Conservation (phyloP, 2,797 vertebrate genomes). For the Falco cherrug region DNA sequence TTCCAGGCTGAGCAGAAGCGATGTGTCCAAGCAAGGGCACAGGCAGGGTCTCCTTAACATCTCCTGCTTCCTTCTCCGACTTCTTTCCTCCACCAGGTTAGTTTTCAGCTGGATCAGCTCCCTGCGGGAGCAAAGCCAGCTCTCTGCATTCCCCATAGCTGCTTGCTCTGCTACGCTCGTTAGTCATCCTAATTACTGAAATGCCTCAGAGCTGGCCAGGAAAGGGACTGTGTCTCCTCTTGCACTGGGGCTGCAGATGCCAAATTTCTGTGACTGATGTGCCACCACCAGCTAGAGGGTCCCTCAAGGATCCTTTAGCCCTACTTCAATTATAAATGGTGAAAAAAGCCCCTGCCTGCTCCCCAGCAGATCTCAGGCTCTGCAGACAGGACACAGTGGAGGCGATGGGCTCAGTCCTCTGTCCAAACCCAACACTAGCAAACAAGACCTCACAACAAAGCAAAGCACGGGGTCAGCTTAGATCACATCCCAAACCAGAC, state of each 20-base stretch:
- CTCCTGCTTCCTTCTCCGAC: not conserved
- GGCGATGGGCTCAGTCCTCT: not conserved
- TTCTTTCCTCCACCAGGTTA: not conserved
- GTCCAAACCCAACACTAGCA: not conserved
- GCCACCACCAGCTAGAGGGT: not conserved
- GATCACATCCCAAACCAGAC: not conserved
- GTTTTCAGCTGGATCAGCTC: not conserved
- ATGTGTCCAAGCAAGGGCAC: fast-evolving
- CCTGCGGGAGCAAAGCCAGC: not conserved
- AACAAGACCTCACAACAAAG: not conserved
- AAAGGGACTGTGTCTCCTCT: not conserved
- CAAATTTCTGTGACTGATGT: not conserved
- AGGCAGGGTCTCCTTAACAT: not conserved
- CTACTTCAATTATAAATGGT: not conserved
- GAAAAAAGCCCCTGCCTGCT: fast-evolving
- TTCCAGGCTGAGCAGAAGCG: fast-evolving
- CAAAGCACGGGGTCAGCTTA: not conserved
- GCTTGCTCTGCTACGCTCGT: not conserved
- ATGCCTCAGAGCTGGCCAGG: not conserved
- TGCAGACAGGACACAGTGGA: not conserved
- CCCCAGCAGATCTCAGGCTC: not conserved
- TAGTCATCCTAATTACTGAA: not conserved
- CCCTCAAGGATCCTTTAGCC: not conserved
- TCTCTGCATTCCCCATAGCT: not conserved
- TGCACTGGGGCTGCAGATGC: fast-evolving